Percentiles rank a stretch among this genome's conserved stretches.
Evolutionary conservation across 2,888 invertebrate species (phyloP).

Genomic region (Aspidapion aeneum): DNA sequence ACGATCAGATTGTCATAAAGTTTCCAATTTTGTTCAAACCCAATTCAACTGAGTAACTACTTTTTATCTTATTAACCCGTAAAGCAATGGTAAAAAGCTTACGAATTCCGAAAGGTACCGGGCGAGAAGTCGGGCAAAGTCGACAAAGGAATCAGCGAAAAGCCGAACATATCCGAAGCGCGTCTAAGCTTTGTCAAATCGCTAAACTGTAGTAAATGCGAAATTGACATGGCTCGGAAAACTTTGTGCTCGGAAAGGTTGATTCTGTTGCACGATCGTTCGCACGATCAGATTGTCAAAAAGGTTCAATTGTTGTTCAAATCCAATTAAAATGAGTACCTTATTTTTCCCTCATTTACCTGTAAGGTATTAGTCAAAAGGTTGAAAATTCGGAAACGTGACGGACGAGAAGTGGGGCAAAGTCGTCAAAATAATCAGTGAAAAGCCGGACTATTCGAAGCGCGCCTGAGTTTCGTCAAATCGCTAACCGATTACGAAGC

Average conservation of each 20-base stretch:
- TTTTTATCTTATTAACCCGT: too few species aligned
- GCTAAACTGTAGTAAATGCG: too few species aligned
- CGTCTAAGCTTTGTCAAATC: constrained; percentile 6
- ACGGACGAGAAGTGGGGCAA: too few species aligned
- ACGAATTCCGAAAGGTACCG: constrained; percentile 9
- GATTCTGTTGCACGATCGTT: constrained; percentile 11
- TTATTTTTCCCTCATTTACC: too few species aligned
- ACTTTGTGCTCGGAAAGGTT: constrained; percentile 12
- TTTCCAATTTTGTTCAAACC: constrained; percentile 4
- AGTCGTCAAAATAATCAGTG: too few species aligned
- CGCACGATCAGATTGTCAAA: constrained; percentile 3
- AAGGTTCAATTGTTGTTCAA: constrained; percentile 2
- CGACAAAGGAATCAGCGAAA: constrained; percentile 7
- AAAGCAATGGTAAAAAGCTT: constrained; percentile 6
- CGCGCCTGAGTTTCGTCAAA: too few species aligned
- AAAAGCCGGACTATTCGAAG: too few species aligned
- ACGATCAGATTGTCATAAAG: constrained; percentile 4
- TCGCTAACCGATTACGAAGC: constrained; percentile 7
- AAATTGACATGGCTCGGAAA: constrained; percentile 3
- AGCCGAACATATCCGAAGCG: constrained; percentile 4
- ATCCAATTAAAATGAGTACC: constrained; percentile 10
- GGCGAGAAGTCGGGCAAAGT: constrained; percentile 10
- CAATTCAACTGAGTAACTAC: constrained; percentile 10
- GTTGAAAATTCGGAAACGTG: too few species aligned
- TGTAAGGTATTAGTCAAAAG: too few species aligned